Conservation (phyloP, 1,140 invertebrate species). For the Rhynchophorus ferrugineus region DNA sequence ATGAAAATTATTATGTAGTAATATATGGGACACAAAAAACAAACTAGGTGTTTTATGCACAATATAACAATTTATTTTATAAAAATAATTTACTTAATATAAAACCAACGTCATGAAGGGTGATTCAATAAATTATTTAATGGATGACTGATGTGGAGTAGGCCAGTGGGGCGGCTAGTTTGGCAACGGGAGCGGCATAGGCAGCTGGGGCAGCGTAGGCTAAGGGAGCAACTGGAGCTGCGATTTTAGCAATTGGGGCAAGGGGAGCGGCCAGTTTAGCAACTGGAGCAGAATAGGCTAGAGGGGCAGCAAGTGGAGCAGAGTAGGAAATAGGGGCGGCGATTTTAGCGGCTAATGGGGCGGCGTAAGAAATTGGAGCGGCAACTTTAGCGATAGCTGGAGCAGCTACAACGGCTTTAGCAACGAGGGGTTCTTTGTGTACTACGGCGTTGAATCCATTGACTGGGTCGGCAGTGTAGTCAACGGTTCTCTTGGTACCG, state of each 20-base stretch:
- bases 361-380: constrained; percentile 11
- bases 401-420: constrained; percentile 27
- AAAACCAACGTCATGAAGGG: not conserved
- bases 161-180: constrained; percentile 13
- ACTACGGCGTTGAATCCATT: constrained; percentile 47
- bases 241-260: constrained; percentile 19
- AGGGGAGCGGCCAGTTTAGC: constrained; percentile 18
- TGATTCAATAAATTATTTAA: not conserved
- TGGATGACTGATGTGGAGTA: constrained; percentile 8
- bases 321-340: constrained; percentile 7
- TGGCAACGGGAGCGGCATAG: constrained; percentile 19
- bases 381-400: constrained; percentile 37
- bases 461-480: constrained; percentile 54
- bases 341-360: constrained; percentile 6
- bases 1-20: no score
- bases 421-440: constrained; percentile 40
- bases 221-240: constrained; percentile 31
- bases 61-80: not conserved
- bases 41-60: no score
- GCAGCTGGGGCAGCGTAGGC: constrained; percentile 26
- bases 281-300: constrained; percentile 24
- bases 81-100: not conserved
- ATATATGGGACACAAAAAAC: no score
- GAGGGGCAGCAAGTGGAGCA: constrained; percentile 27
- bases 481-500: constrained; percentile 42